These are phyloP conservation scores for Falco punctatus DNA, from an alignment of 2,113 vertebrate genomes.

Conservation along the genomic window DNA sequence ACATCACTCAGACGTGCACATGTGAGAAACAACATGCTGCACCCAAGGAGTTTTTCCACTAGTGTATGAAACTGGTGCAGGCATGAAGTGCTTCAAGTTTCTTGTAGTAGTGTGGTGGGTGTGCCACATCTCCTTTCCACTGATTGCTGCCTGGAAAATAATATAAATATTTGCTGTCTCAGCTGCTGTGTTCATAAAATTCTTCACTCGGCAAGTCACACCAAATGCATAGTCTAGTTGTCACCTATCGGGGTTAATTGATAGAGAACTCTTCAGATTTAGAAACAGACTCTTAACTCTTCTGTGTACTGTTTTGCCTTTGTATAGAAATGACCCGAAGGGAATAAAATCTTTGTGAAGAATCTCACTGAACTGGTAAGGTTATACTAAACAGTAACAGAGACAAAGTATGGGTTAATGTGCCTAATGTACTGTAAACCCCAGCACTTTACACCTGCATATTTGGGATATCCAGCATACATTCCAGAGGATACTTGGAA, in stretches of 20 bases:
- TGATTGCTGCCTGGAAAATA: background rate
- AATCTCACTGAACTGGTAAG: background rate
- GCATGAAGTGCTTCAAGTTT: background rate
- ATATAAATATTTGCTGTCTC: background rate
- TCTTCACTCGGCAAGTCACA: background rate
- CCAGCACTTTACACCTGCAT: background rate
- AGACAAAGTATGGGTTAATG: background rate
- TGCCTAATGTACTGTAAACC: background rate
- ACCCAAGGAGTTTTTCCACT: background rate
- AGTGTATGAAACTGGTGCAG: background rate
- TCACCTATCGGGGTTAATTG: conserved; percentile 5
- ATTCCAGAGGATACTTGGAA: background rate
- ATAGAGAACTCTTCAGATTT: background rate
- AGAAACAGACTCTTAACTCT: background rate
- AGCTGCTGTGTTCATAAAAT: background rate
- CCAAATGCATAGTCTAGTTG: background rate
- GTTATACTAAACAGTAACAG: background rate
- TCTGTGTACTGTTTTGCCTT: background rate
- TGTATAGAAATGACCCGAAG: background rate
- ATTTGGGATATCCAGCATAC: background rate
- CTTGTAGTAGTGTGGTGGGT: background rate
- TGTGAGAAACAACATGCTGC: background rate
- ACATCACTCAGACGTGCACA: background rate
- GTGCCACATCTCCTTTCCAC: background rate
- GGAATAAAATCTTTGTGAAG: background rate